phyloP scores from a whole-genome alignment of 2,113 vertebrate species.

The Ptychochromis oligacanthus region DNA sequence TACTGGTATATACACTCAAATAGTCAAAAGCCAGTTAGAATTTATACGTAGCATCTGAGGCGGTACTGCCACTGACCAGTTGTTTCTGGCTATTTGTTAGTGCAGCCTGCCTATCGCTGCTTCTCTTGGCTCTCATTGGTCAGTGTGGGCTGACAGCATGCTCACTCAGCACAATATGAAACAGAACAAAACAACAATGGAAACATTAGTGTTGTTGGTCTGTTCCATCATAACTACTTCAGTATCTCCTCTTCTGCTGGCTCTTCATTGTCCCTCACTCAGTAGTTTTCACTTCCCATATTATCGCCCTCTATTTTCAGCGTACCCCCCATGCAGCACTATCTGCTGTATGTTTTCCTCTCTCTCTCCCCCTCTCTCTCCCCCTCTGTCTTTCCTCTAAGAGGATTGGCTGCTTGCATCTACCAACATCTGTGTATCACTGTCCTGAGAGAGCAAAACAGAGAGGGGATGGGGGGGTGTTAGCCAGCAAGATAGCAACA shows the following conservation, averaged over 20 bases:
- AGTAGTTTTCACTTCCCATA: background rate
- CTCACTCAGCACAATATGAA: conserved; percentile 32
- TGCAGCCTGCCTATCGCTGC: conserved; percentile 26
- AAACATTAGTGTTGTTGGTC: conserved; percentile 4
- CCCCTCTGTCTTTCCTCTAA: conserved; percentile 65
- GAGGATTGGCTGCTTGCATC: conserved; percentile 74
- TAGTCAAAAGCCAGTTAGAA: background rate
- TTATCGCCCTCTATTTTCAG: conserved; percentile 2
- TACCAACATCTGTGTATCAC: conserved; percentile 77
- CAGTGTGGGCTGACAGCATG: background rate
- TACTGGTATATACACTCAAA: too few species aligned
- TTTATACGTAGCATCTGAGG: background rate
- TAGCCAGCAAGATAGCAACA: conserved; percentile 69
- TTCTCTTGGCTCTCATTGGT: conserved; percentile 44
- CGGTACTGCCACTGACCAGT: conserved; percentile 9
- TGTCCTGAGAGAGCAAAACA: conserved; percentile 72
- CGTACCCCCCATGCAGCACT: conserved; percentile 46
- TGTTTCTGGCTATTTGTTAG: conserved; percentile 33
- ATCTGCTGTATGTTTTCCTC: conserved; percentile 19
- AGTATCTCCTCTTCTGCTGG: background rate
- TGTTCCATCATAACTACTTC: background rate
- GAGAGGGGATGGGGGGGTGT: conserved; percentile 66
- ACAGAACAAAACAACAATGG: background rate
- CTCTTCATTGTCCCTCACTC: background rate
- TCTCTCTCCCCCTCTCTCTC: background rate